These are phyloP conservation scores for Spilogale gracilis DNA, from an alignment of 2,113 vertebrate genomes.

Conservation along the genomic window DNA sequence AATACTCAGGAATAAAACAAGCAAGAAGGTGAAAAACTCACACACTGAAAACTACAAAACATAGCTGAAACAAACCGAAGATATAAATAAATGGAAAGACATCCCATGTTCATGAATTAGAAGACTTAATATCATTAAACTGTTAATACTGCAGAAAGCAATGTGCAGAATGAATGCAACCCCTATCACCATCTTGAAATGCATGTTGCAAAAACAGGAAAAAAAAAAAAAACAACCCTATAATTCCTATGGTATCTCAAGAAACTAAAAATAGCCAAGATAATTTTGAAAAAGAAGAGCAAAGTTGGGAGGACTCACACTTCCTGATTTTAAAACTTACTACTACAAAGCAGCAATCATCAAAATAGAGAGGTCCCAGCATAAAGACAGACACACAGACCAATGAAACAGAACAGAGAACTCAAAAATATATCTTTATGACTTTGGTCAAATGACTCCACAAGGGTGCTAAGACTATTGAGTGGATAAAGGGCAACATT, in stretches of 20 bases:
- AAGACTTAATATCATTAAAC: not conserved
- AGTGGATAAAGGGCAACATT: not conserved
- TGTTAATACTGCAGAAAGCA: not conserved
- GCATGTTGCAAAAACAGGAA: not conserved
- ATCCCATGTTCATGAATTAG: not conserved
- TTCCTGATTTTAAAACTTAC: not conserved
- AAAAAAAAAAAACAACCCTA: not conserved
- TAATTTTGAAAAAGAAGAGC: not conserved
- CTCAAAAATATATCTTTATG: not conserved
- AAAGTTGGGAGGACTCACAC: not conserved
- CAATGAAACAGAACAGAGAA: not conserved
- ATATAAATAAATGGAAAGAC: conserved; percentile 23
- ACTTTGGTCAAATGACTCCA: not conserved
- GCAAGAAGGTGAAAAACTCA: not conserved
- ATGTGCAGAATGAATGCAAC: not conserved
- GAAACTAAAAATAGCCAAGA: not conserved
- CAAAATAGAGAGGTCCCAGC: not conserved
- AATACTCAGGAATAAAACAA: not conserved
- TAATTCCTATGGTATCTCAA: not conserved
- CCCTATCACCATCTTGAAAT: not conserved
- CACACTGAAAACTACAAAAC: not conserved
- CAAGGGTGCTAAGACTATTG: not conserved
- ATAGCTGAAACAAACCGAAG: not conserved
- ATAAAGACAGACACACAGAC: not conserved
- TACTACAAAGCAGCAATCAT: not conserved